Conservation (phyloP, 2,797 vertebrate genomes). For the Graptemys geographica region DNA sequence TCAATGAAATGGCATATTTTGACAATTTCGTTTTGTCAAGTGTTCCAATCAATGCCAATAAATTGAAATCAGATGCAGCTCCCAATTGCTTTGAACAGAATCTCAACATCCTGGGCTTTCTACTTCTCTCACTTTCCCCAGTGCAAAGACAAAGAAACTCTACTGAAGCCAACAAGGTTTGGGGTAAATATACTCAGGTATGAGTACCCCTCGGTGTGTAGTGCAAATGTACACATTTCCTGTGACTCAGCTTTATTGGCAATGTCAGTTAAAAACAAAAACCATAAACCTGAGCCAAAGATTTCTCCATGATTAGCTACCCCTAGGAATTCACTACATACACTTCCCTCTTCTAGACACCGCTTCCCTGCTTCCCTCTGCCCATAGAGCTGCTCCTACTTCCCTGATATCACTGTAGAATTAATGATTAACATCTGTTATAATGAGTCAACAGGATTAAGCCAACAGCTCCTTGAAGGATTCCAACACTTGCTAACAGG, state of each 20-base stretch:
- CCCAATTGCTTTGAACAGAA: neutral
- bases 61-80: neutral
- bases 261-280: no score
- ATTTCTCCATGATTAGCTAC: no score
- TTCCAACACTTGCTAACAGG: neutral
- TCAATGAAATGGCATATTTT: neutral
- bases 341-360: no score
- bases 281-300: no score
- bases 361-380: fast-evolving
- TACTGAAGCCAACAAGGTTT: neutral
- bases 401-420: neutral
- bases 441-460: neutral
- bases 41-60: neutral
- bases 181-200: no score
- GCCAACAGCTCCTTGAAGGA: neutral
- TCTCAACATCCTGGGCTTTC: neutral
- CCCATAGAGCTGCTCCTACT: no score
- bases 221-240: no score
- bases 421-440: neutral
- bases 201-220: no score
- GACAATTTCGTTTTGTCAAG: neutral
- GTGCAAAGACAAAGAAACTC: neutral
- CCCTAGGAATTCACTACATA: neutral
- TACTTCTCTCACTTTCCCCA: fast-evolving
- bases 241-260: no score